Conservation (phyloP, 2,888 invertebrate species). For the Julus scanicus region DNA sequence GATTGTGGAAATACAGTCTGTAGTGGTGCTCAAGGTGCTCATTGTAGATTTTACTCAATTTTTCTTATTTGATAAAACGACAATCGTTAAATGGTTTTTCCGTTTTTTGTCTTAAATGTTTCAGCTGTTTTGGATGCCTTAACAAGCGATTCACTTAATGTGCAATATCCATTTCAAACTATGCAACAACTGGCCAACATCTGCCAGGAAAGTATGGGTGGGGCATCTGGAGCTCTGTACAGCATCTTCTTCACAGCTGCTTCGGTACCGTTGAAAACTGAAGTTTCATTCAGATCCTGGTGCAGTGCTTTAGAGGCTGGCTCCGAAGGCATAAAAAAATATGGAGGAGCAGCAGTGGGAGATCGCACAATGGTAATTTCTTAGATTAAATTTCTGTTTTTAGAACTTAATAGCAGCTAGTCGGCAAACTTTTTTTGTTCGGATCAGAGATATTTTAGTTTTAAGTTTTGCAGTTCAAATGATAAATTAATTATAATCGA, state of each 20-base stretch:
- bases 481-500: too few species aligned
- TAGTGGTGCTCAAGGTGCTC: conserved; percentile 65
- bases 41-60: neutral
- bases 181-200: conserved; percentile 52
- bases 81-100: neutral
- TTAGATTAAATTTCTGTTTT: neutral
- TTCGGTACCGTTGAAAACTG: conserved; percentile 62
- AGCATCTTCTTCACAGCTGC: conserved; percentile 79
- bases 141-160: neutral
- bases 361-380: conserved; percentile 78
- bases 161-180: conserved; percentile 31
- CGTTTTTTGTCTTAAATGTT: conserved; percentile 58
- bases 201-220: conserved; percentile 74
- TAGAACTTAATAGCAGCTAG: too few species aligned
- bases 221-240: conserved; percentile 83
- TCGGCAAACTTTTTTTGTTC: too few species aligned
- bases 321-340: conserved; percentile 73
- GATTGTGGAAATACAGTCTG: conserved; percentile 79
- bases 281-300: conserved; percentile 67
- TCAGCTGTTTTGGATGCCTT: conserved; percentile 55
- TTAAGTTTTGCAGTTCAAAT: too few species aligned
- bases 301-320: conserved; percentile 70
- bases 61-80: neutral
- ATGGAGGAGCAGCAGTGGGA: conserved; percentile 78
- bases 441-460: too few species aligned